Conservation (phyloP, 2,888 invertebrate species). For the Diarsia brunnea region DNA sequence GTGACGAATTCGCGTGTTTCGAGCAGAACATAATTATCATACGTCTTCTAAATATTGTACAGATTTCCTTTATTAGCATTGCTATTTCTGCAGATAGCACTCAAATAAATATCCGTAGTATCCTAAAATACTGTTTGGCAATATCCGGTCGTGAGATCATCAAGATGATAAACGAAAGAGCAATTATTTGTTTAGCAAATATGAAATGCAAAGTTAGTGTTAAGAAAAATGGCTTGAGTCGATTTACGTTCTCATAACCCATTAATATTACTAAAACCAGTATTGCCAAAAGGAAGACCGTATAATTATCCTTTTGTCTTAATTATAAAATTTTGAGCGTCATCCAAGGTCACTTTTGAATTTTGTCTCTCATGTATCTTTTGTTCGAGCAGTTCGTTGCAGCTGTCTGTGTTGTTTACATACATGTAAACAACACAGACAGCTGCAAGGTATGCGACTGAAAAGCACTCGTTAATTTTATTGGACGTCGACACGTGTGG, state of each 20-base stretch:
- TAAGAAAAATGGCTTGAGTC: neutral
- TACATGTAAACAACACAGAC: neutral
- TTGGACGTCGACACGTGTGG: constrained; percentile 18
- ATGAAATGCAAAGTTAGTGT: neutral
- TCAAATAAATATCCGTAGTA: neutral
- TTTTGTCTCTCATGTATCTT: constrained; percentile 10
- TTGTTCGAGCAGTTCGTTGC: constrained; percentile 14
- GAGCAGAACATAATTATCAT: neutral
- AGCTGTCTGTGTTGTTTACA: constrained; percentile 14
- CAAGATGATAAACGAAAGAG: neutral
- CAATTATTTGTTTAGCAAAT: neutral
- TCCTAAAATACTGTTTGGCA: neutral
- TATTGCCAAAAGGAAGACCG: neutral
- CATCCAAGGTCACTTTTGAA: neutral
- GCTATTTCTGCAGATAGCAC: neutral
- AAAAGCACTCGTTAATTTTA: constrained; percentile 14
- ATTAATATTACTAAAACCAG: neutral
- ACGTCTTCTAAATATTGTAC: neutral
- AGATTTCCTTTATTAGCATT: neutral
- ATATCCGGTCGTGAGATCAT: neutral
- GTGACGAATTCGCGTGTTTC: neutral
- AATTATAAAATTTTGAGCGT: neutral
- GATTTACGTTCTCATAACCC: too few species aligned
- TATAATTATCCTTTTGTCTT: neutral
- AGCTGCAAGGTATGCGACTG: neutral